phyloP scores from a whole-genome alignment of 2,113 vertebrate species.

The Bubo bubo region DNA sequence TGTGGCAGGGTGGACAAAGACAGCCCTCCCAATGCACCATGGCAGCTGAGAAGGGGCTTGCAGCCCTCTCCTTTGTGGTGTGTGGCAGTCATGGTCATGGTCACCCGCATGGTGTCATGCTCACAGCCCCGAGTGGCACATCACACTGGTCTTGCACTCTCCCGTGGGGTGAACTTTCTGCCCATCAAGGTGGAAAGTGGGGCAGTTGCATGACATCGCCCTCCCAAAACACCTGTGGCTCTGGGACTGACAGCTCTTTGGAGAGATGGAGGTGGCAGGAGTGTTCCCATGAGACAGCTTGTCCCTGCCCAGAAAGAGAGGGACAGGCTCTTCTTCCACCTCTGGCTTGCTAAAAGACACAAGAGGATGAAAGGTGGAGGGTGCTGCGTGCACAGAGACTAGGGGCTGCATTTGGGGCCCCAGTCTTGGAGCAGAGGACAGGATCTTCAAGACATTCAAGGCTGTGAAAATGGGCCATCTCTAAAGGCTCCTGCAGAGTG shows the following conservation, averaged over 20 bases:
- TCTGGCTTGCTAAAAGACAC: neutral
- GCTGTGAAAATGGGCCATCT: neutral
- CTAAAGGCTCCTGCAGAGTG: neutral
- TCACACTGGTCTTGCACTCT: fast-evolving
- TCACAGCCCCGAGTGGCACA: neutral
- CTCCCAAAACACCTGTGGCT: fast-evolving
- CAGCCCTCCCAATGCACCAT: neutral
- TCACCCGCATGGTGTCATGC: fast-evolving
- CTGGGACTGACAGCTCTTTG: neutral
- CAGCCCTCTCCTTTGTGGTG: neutral
- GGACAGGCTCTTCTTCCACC: neutral
- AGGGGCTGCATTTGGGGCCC: neutral
- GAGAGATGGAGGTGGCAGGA: neutral
- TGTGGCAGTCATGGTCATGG: fast-evolving
- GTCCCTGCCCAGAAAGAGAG: neutral
- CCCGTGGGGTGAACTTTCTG: fast-evolving
- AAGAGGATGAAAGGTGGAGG: neutral
- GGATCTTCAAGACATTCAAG: neutral
- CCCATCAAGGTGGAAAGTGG: neutral
- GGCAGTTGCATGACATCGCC: fast-evolving
- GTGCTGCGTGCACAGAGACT: neutral
- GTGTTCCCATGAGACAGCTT: neutral
- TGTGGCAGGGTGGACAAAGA: neutral
- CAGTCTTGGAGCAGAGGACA: neutral
- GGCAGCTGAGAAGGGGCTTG: neutral